Base-by-base conservation (phyloP, 1,140 invertebrate genomes). In the Habropoda laboriosa region DNA sequence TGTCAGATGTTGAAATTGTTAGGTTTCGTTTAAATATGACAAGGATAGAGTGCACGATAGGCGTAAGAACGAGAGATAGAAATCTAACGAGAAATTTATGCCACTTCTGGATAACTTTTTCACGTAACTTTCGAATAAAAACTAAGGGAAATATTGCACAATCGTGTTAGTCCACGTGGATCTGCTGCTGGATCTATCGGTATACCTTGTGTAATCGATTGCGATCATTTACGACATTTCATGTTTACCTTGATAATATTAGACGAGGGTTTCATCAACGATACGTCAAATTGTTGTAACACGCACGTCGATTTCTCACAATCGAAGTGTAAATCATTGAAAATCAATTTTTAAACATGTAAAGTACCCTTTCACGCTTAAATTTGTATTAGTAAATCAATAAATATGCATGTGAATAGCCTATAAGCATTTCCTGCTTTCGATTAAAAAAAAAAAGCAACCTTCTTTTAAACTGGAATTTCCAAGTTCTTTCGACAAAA, bases 191-290 rank as follows among this genome's bases (percentile, higher is more conserved):
- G 18, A 42, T 30, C 4, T 27, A 57, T 58, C 35, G 0, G 51
- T 64, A 75, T 71, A 30, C 30, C 24, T 79, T 83, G n/a, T 79
- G 55, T 79, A 82, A 83, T 61, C 53, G 27, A 8, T 40, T 24
- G 13, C 21, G 57, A 49, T 49, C 64, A 38, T 45, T 77, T 67
- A 30, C 47, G 30, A 49, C 55, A 49, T 24, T n/a, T 30, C 32
- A 27, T 10, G 30, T 38, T 67, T 16, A n/a, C 47, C 13, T 60
- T 58, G 49, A 45, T 72, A 53, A 73, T 42, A 42, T 24, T 18
- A 35, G 13, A 16, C 30, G 18, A 13, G 7, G 13, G 32, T 55
- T 55, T 73, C 27, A 72, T 18, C 47, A 47, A n/a, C 30, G 47
- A 70, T 45, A 49, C 7, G 63, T 21, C 7, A 38, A 63, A 66